These are phyloP conservation scores for Bimastos eiseni DNA, from an alignment of 2,888 invertebrate species.

Conservation along the genomic window DNA sequence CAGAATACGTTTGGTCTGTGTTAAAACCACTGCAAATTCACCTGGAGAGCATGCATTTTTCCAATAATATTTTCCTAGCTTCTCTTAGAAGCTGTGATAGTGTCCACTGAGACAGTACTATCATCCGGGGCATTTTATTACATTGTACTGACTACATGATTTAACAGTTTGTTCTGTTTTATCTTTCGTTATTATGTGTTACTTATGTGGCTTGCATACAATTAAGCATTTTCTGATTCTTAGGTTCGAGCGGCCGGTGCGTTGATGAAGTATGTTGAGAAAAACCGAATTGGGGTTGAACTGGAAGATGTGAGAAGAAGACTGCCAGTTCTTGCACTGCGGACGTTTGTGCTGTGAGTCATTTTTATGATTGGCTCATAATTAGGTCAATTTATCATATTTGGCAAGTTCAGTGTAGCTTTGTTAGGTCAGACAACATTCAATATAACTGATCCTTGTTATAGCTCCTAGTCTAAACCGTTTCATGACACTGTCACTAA, in stretches of 20 bases:
- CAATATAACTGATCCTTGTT: neutral
- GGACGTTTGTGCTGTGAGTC: slow-evolving; percentile 17
- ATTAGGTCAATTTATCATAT: neutral
- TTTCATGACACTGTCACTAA: too few species aligned
- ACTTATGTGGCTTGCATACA: neutral
- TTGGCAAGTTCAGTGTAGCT: neutral
- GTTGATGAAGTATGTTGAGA: slow-evolving; percentile 73
- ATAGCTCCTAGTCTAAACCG: too few species aligned
- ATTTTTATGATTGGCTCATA: neutral
- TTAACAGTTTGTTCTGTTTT: neutral
- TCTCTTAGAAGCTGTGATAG: too few species aligned
- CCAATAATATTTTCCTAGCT: too few species aligned
- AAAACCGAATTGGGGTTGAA: slow-evolving; percentile 59
- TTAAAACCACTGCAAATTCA: too few species aligned
- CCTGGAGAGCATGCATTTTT: too few species aligned
- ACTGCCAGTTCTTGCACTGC: slow-evolving; percentile 65
- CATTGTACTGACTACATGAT: neutral
- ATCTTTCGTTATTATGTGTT: neutral
- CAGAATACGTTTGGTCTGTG: too few species aligned
- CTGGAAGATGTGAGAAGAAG: slow-evolving; percentile 53
- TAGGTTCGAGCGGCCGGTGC: slow-evolving; percentile 74
- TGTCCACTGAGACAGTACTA: too few species aligned
- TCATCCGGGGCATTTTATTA: too few species aligned
- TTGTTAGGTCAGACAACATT: neutral
- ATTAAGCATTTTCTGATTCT: neutral